phyloP scores from a whole-genome alignment of 1,140 invertebrate genomes.

The Drosophila kanapiae region DNA sequence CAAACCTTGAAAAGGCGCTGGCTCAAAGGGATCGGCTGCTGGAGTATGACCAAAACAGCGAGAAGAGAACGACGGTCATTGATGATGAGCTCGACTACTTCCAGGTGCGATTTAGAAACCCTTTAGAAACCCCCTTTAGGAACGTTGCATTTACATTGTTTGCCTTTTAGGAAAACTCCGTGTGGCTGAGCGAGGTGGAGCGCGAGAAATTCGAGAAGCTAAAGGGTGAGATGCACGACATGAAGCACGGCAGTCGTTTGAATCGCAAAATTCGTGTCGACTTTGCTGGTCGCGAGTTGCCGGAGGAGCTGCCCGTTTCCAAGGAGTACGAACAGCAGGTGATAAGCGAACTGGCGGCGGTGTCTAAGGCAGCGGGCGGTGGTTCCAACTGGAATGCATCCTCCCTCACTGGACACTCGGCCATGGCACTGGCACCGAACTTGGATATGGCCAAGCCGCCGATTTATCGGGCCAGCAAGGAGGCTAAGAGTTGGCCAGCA shows the following conservation, averaged over 20 bases:
- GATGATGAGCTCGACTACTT: conserved; percentile 98
- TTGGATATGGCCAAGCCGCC: conserved; percentile 54
- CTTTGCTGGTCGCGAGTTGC: conserved; percentile 90
- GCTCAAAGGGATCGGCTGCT: conserved; percentile 93
- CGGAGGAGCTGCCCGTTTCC: conserved; percentile 86
- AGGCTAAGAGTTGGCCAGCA: conserved; percentile 29
- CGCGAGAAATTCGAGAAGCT: conserved; percentile 89
- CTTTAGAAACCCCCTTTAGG: too few species aligned
- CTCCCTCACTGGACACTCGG: conserved; percentile 50
- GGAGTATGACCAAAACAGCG: conserved; percentile 95
- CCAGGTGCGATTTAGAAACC: conserved; percentile 48
- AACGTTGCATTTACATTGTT: neutral
- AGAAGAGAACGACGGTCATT: conserved; percentile 94
- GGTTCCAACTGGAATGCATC: neutral
- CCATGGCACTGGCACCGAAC: conserved; percentile 48
- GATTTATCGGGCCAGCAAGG: conserved; percentile 37
- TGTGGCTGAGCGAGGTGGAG: conserved; percentile 92
- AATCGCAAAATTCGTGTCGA: conserved; percentile 92
- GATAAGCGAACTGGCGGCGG: conserved; percentile 83
- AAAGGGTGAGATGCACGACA: conserved; percentile 89
- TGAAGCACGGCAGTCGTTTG: conserved; percentile 89
- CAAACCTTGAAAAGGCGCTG: conserved; percentile 89
- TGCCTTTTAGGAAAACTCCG: conserved; percentile 87
- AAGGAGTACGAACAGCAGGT: conserved; percentile 86
- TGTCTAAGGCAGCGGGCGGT: conserved; percentile 40